A percentile compares a stretch with the other conserved stretches of the same genome.
Evolutionary conservation across 2,797 vertebrate species (phyloP).

Genomic region (Balearica regulorum): DNA sequence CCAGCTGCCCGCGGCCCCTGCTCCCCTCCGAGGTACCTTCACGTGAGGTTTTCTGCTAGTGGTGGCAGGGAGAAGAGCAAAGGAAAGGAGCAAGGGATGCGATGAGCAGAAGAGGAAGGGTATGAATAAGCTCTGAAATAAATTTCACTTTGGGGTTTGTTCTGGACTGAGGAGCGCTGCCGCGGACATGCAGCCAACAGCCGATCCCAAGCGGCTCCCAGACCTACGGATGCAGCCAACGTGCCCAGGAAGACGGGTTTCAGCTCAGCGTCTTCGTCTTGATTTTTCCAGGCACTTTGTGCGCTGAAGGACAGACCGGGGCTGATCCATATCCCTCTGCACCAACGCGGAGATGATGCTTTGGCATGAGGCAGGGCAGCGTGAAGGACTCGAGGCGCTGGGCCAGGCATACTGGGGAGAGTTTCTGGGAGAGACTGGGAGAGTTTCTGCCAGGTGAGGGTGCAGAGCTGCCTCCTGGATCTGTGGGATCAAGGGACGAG

Average conservation of each 20-base stretch:
- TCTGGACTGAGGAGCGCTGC: fast-evolving
- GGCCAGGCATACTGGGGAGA: background rate
- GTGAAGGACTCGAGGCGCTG: fast-evolving
- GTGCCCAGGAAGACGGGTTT: background rate
- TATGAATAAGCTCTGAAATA: background rate
- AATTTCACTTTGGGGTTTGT: background rate
- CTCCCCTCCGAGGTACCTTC: background rate
- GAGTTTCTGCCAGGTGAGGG: background rate
- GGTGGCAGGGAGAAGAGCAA: background rate
- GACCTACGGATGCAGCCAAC: fast-evolving
- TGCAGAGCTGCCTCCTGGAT: background rate
- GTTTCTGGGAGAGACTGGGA: background rate
- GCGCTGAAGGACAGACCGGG: fast-evolving
- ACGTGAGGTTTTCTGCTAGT: fast-evolving
- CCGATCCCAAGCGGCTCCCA: fast-evolving
- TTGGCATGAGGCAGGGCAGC: background rate
- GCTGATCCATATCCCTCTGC: background rate
- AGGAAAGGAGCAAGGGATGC: background rate
- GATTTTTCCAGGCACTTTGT: background rate
- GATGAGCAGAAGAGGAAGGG: background rate
- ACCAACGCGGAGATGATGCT: background rate
- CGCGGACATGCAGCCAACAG: fast-evolving
- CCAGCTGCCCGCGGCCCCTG: fast-evolving
- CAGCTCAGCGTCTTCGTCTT: background rate
- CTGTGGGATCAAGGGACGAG: background rate